These are phyloP conservation scores for Tupaia tana DNA, from an alignment of 2,113 vertebrate genomes.

Conservation along the genomic window DNA sequence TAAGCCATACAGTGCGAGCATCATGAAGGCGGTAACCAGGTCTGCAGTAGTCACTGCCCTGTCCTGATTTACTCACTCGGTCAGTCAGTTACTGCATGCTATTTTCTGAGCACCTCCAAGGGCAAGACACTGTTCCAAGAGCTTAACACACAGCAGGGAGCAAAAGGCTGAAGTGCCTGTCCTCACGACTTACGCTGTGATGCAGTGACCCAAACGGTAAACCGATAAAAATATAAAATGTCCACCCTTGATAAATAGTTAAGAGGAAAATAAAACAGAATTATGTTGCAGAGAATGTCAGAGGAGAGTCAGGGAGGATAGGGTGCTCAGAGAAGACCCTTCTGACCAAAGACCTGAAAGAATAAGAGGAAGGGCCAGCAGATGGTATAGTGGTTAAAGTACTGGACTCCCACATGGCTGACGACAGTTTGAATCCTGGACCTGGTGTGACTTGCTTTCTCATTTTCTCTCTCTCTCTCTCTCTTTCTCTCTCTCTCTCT, in stretches of 20 bases:
- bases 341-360: not conserved
- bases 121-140: not conserved
- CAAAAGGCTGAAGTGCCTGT: not conserved
- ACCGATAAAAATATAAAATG: not conserved
- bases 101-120: not conserved
- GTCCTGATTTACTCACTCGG: not conserved
- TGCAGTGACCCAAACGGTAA: not conserved
- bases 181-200: not conserved
- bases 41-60: not conserved
- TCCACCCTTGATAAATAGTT: not conserved
- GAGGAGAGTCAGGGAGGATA: not conserved
- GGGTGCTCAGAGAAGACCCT: not conserved
- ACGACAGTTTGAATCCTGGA: no score
- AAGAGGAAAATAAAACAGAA: conserved; percentile 26
- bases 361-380: not conserved
- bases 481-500: no score
- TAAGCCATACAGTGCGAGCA: not conserved
- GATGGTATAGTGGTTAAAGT: no score
- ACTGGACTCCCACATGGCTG: no score
- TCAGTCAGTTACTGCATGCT: not conserved
- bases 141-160: not conserved
- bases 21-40: not conserved
- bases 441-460: no score
- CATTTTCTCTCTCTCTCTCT: no score
- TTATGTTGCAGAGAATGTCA: not conserved